Conservation (phyloP, 2,797 vertebrate genomes). For the Phaenicophaeus curvirostris region DNA sequence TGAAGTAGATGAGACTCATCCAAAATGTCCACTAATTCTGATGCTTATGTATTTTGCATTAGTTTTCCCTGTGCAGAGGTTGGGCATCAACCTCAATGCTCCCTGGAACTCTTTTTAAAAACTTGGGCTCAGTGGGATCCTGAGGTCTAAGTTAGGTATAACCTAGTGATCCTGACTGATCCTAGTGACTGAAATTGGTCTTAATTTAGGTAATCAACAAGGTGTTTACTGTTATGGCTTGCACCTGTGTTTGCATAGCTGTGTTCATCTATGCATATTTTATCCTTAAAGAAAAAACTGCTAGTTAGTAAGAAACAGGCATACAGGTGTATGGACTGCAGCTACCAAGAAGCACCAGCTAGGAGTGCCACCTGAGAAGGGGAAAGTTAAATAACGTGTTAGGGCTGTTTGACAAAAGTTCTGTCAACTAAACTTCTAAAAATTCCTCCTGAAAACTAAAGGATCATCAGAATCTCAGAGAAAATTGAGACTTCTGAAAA, state of each 20-base stretch:
- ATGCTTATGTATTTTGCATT: not conserved
- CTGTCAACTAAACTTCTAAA: not conserved
- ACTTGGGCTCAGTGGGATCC: not conserved
- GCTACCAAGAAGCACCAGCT: accelerated
- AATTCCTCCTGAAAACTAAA: not conserved
- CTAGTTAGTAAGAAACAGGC: not conserved
- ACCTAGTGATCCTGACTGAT: not conserved
- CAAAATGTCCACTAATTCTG: not conserved
- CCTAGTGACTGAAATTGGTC: not conserved
- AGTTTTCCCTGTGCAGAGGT: not conserved
- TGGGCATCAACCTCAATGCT: not conserved
- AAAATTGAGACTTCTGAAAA: not conserved
- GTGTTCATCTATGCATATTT: not conserved
- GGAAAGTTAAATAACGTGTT: not conserved
- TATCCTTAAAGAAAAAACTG: not conserved
- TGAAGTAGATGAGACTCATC: not conserved
- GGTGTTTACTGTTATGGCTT: not conserved
- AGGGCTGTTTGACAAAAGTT: not conserved
- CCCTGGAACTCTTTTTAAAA: not conserved
- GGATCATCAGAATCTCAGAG: not conserved
- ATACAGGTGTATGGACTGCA: not conserved
- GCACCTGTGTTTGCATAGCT: not conserved
- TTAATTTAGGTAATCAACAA: slow-evolving; percentile 35
- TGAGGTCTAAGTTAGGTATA: not conserved
- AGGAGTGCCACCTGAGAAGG: not conserved